A percentile compares a stretch with the other conserved stretches of the same genome.
Evolutionary conservation across 2,888 invertebrate species (phyloP).

Genomic region (Drosophila antonietae): DNA sequence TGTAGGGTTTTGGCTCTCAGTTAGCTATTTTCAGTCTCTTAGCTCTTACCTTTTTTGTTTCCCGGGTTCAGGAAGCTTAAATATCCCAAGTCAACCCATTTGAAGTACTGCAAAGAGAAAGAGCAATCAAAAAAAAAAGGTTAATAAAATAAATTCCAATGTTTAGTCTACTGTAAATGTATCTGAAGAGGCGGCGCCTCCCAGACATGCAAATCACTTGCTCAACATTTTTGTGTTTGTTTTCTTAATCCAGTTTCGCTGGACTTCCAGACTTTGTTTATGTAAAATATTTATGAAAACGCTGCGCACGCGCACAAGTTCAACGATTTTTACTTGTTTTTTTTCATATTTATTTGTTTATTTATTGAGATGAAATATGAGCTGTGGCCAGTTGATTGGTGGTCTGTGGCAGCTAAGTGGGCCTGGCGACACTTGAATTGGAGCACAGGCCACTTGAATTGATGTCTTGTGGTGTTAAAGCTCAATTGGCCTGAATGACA

Average conservation of each 20-base stretch:
- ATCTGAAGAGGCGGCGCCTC: constrained; percentile 27
- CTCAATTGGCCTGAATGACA: constrained; percentile 14
- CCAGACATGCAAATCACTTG: background rate
- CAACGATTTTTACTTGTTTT: background rate
- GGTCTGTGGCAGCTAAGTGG: constrained; percentile 27
- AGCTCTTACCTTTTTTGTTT: constrained; percentile 83
- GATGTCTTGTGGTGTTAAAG: constrained; percentile 26
- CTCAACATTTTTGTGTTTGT: constrained; percentile 36
- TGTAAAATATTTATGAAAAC: constrained; percentile 22
- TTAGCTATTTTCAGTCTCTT: background rate
- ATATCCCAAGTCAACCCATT: constrained; percentile 85
- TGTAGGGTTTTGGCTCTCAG: background rate
- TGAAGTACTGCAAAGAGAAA: constrained; percentile 83
- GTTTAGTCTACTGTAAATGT: constrained; percentile 24
- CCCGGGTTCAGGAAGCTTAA: constrained; percentile 84
- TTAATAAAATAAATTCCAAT: background rate
- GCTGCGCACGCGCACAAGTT: constrained; percentile 57
- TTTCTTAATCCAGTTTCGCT: constrained; percentile 19
- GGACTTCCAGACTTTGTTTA: constrained; percentile 25
- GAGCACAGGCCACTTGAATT: constrained; percentile 25
- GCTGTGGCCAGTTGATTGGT: constrained; percentile 42
- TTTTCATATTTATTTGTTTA: constrained; percentile 6
- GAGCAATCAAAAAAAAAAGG: background rate
- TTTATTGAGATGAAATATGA: constrained; percentile 50
- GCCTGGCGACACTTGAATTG: constrained; percentile 23